Percentiles rank a stretch among this genome's conserved stretches.
Conservation (phyloP, 2,888 invertebrate species). For the Eupithecia tripunctaria region DNA sequence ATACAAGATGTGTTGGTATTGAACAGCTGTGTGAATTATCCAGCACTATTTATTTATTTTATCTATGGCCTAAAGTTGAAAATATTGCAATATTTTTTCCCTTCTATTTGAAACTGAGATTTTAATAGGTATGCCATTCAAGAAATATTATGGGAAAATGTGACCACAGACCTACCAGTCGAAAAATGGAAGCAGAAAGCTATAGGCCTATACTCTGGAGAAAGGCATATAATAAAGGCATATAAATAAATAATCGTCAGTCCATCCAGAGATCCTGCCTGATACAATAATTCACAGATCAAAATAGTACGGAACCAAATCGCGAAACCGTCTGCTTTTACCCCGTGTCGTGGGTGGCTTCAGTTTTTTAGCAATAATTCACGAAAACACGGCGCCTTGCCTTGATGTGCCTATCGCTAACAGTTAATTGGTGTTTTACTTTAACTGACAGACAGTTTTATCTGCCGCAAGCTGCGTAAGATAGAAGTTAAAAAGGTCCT, state of each 20-base stretch:
- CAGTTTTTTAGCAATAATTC: conserved; percentile 54
- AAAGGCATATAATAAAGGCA: too few species aligned
- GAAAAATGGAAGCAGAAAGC: not conserved
- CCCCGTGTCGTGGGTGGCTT: conserved; percentile 53
- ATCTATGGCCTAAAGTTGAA: not conserved
- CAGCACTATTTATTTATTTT: too few species aligned
- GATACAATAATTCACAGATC: not conserved
- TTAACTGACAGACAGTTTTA: conserved; percentile 53
- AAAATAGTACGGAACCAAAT: conserved; percentile 24
- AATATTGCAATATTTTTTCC: not conserved
- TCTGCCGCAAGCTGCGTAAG: conserved; percentile 58
- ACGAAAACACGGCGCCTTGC: conserved; percentile 59
- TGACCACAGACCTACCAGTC: not conserved
- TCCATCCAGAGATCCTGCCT: not conserved
- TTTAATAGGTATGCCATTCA: not conserved
- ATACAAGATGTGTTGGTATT: not conserved
- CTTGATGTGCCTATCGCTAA: conserved; percentile 57
- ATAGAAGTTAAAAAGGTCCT: conserved; percentile 52
- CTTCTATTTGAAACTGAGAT: not conserved
- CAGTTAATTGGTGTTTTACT: conserved; percentile 74
- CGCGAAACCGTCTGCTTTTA: not conserved
- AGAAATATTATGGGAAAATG: too few species aligned
- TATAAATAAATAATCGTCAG: not conserved
- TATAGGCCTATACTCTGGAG: not conserved
- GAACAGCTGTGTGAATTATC: too few species aligned